Percentiles rank a stretch among this genome's conserved stretches.
Conservation (phyloP, 2,888 invertebrate genomes). For the Hoplodrina ambigua region DNA sequence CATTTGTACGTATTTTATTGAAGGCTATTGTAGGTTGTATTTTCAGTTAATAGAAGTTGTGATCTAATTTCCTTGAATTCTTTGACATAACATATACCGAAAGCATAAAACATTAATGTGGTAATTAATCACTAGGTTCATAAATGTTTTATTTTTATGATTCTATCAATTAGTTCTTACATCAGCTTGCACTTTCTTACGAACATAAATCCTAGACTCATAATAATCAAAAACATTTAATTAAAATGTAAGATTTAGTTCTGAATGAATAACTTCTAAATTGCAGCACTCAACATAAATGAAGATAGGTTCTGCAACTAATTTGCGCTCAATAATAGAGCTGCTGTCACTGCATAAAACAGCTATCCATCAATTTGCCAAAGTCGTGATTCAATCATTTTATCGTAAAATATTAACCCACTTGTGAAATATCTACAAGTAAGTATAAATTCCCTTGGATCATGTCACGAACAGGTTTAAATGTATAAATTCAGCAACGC, state of each 20-base stretch:
- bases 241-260: too few relatives aligned
- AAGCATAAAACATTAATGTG: not conserved
- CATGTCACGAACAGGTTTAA: constrained; percentile 32
- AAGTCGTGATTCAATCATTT: constrained; percentile 44
- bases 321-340: not conserved
- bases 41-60: constrained; percentile 18
- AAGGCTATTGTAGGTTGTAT: constrained; percentile 42
- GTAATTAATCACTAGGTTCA: too few relatives aligned
- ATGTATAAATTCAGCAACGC: constrained; percentile 15
- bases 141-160: too few relatives aligned
- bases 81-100: constrained; percentile 22
- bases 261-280: not conserved
- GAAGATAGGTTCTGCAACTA: not conserved
- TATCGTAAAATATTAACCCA: constrained; percentile 38
- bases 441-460: constrained; percentile 17
- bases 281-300: not conserved
- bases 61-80: constrained; percentile 30
- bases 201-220: not conserved
- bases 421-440: constrained; percentile 36
- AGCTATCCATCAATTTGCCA: constrained; percentile 19
- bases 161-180: constrained; percentile 27
- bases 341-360: constrained; percentile 8
- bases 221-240: too few relatives aligned
- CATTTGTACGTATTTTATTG: constrained; percentile 64
- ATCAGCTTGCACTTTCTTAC: constrained; percentile 5